Percentiles rank a stretch among this genome's conserved stretches.
Evolutionary conservation across 2,888 invertebrate species (phyloP).

Genomic region (Eledona agricola): DNA sequence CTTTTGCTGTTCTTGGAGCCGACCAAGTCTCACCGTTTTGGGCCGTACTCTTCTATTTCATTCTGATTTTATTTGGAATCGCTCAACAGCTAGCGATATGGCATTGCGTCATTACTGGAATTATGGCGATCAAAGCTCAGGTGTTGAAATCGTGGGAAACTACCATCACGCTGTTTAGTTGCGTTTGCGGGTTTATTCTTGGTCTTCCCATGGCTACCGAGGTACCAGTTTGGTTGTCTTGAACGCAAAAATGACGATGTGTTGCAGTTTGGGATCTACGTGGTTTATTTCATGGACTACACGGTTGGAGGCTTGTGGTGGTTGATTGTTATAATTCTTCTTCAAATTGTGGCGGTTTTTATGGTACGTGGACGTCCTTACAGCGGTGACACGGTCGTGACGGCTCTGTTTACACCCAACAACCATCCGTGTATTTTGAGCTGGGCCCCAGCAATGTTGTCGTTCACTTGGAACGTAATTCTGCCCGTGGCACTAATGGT

Average conservation of each 20-base stretch:
- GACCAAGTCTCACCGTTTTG: constrained; percentile 85
- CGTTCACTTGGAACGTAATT: constrained; percentile 89
- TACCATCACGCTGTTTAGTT: constrained; percentile 83
- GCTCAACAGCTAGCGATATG: constrained; percentile 90
- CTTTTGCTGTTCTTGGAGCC: constrained; percentile 78
- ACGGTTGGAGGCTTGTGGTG: constrained; percentile 88
- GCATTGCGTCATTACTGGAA: constrained; percentile 88
- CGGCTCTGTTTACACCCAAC: constrained; percentile 68
- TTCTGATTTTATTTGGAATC: constrained; percentile 85
- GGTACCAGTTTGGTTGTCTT: constrained; percentile 62
- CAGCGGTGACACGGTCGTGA: constrained; percentile 78
- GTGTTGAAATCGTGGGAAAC: constrained; percentile 81
- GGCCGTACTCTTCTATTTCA: constrained; percentile 87
- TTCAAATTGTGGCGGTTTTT: constrained; percentile 83
- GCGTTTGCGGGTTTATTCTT: constrained; percentile 81
- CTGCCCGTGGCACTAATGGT: constrained; percentile 85
- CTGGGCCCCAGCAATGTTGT: constrained; percentile 75
- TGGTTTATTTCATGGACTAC: constrained; percentile 87
- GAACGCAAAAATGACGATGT: not conserved
- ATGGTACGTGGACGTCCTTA: constrained; percentile 87
- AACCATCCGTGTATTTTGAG: constrained; percentile 62
- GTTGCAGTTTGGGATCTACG: constrained; percentile 75
- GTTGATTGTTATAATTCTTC: constrained; percentile 80
- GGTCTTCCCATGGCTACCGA: constrained; percentile 90
- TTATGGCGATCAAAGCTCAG: constrained; percentile 80